Conservation (phyloP, 2,113 vertebrate genomes). For the Passer domesticus region DNA sequence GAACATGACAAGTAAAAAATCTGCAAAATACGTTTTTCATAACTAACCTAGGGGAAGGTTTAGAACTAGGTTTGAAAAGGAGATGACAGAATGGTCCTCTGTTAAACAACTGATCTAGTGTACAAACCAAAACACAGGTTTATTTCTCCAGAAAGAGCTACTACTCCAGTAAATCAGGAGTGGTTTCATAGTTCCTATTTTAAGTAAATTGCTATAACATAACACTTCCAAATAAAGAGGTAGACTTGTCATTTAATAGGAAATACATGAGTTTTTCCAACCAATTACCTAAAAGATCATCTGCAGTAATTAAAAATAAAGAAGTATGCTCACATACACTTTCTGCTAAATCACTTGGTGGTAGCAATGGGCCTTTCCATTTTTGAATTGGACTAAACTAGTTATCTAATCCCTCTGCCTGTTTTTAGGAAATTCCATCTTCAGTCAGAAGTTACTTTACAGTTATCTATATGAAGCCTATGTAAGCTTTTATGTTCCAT, state of each 20-base stretch:
- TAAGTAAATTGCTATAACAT: neutral
- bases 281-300: neutral
- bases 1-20: neutral
- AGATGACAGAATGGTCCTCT: neutral
- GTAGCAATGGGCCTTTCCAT: neutral
- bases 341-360: neutral
- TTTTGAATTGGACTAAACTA: neutral
- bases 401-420: neutral
- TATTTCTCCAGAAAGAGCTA: neutral
- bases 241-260: neutral
- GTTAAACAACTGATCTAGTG: neutral
- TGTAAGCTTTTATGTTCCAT: neutral
- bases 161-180: neutral
- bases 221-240: neutral
- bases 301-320: neutral
- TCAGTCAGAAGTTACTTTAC: neutral
- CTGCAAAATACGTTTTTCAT: neutral
- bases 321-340: neutral
- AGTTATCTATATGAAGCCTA: neutral
- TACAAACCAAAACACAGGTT: neutral
- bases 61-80: neutral
- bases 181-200: neutral
- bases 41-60: neutral
- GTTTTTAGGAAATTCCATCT: neutral
- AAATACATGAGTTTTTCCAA: neutral